A percentile compares a stretch with the other conserved stretches of the same genome.
These are phyloP conservation scores for Chaetodon trifasciatus DNA, from an alignment of 2,797 vertebrate species.

Conservation along the genomic window DNA sequence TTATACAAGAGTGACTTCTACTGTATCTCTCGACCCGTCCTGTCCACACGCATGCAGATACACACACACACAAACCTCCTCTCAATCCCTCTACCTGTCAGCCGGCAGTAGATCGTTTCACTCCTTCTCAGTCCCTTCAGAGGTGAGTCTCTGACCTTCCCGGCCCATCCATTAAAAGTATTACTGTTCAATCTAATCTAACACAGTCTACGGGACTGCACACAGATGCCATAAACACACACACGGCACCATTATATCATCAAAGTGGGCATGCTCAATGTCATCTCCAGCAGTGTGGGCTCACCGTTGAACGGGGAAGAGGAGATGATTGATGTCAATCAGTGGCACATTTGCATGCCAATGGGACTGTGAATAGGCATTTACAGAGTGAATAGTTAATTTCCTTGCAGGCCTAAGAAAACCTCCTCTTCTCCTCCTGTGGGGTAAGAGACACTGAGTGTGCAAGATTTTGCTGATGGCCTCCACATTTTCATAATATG, in stretches of 20 bases:
- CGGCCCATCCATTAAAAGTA: conserved; percentile 71
- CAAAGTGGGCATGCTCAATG: conserved; percentile 44
- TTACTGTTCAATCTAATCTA: conserved; percentile 72
- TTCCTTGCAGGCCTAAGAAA: conserved; percentile 45
- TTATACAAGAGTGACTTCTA: conserved; percentile 40
- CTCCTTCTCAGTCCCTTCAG: conserved; percentile 52
- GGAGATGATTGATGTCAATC: conserved; percentile 70
- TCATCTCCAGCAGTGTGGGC: conserved; percentile 40
- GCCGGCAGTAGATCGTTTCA: conserved; percentile 54
- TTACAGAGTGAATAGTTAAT: conserved; percentile 68
- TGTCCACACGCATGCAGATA: neutral
- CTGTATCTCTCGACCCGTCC: conserved; percentile 13
- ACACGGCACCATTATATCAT: conserved; percentile 42
- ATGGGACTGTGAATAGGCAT: conserved; percentile 66
- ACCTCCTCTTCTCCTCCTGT: conserved; percentile 29
- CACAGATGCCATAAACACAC: conserved; percentile 40
- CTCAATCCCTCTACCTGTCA: conserved; percentile 35
- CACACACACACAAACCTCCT: neutral
- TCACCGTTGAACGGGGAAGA: conserved; percentile 39
- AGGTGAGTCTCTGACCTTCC: conserved; percentile 72
- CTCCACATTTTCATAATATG: conserved; percentile 30
- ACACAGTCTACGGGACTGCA: conserved; percentile 29
- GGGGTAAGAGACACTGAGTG: conserved; percentile 3
- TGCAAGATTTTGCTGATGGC: conserved; percentile 25
- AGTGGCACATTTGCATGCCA: conserved; percentile 71